Evolutionary conservation across 2,888 invertebrate species (phyloP), one percentile per base, ranked within the genome.

Genomic region (Drosophila mimetica): DNA sequence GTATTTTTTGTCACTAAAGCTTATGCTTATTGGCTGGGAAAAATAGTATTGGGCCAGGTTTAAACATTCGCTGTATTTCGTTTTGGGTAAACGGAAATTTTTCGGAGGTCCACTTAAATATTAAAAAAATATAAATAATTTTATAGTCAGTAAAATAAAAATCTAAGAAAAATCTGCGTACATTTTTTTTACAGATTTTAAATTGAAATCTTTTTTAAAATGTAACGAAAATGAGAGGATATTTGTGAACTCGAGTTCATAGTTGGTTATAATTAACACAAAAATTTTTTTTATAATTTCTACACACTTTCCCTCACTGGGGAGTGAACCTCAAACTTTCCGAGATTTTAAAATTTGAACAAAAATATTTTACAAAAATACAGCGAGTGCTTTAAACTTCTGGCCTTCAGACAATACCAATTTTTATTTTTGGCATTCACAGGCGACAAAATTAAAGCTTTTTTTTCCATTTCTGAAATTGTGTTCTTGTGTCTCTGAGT

Each of bases 361-460:
- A n/a, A 22, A 7, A 22, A n/a, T 22, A n/a, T 22, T 22, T 2
- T 46, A 25, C n/a, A 16, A 4, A 39, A 39, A 39, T 39, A 11
- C 39, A 39, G 58, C 51, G 39, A 65, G 6, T 39, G 28, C 46
- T 9, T 25, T 46, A 2, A 2, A 22, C 11, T 6, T 50, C 30
- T 44, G 50, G 42, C 6, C 13, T 9, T 11, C 37, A 16, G 11
- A 42, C 9, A 39, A 44, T 51, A 37, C 30, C 18, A 36, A n/a
- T n/a, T n/a, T 60, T 60, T 50, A 3, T 48, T 66, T 69, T 32
- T 48, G 32, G 59, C 67, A 67, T 69, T 69, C 70, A 50, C 44
- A 67, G 67, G 67, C 70, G 48, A 48, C 25, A 42, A 47, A 47
- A 30, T 52, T 69, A 30, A 57, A 63, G 50, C 37, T 47, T 47